Conservation (phyloP, 2,113 vertebrate genomes). For the Misgurnus anguillicaudatus region DNA sequence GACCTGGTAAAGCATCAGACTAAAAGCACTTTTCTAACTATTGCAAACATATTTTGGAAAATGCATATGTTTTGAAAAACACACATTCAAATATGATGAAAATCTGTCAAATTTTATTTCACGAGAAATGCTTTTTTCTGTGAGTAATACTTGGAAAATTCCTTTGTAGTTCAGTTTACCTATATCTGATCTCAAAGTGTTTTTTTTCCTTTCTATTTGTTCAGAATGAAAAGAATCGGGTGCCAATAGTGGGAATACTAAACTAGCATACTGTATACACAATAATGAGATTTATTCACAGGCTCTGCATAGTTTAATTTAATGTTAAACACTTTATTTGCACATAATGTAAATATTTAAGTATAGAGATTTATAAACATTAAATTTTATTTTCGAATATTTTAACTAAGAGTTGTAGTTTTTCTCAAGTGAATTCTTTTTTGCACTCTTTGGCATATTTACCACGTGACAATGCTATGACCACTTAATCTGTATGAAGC, state of each 20-base stretch:
- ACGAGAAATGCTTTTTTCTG: not conserved
- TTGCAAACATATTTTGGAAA: no score
- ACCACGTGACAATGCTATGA: conserved; percentile 52
- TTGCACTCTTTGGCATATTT: conserved; percentile 59
- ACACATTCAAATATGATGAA: not conserved
- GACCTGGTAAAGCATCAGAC: no score
- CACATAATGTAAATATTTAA: conserved; percentile 86
- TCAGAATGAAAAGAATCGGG: conserved; percentile 75
- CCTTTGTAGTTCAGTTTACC: not conserved
- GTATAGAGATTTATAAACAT: conserved; percentile 87
- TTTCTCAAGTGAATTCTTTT: conserved; percentile 70
- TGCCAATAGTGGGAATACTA: conserved; percentile 75
- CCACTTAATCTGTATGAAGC: conserved; percentile 27
- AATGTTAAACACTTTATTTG: conserved; percentile 75
- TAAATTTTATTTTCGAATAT: conserved; percentile 89
- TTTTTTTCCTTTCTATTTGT: conserved; percentile 32
- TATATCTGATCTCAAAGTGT: not conserved
- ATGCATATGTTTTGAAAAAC: not conserved
- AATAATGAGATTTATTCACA: conserved; percentile 31
- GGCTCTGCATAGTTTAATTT: conserved; percentile 28
- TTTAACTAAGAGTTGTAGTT: conserved; percentile 72
- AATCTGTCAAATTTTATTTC: no score
- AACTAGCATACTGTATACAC: conserved; percentile 71
- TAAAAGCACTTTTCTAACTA: no score
- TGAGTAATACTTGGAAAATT: not conserved